Conservation (phyloP, 2,797 vertebrate genomes). For the Clamator glandarius region DNA sequence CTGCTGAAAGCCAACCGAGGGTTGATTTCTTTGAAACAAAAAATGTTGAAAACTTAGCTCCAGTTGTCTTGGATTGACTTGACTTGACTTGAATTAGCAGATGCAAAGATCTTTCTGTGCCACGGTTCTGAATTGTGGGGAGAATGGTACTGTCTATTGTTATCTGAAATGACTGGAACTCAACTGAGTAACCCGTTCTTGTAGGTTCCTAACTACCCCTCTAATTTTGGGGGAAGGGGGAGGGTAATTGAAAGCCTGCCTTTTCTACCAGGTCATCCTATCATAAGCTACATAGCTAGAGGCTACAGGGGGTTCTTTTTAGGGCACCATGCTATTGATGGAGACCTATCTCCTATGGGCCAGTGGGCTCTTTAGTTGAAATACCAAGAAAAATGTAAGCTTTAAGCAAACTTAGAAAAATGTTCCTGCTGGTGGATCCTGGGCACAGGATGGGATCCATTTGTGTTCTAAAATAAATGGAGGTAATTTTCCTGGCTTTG, state of each 20-base stretch:
- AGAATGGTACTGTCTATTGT: neutral
- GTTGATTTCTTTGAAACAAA: neutral
- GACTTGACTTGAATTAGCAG: neutral
- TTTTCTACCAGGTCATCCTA: neutral
- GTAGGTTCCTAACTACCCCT: neutral
- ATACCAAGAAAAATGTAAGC: neutral
- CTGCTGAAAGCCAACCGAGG: neutral
- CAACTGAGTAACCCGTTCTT: neutral
- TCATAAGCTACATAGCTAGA: neutral
- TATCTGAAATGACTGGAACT: neutral
- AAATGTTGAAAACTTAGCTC: neutral
- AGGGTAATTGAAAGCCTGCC: neutral
- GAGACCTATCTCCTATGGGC: neutral
- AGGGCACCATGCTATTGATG: neutral
- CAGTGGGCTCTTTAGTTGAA: neutral
- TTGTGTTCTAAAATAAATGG: neutral
- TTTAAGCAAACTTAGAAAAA: neutral
- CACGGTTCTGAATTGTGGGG: rapidly evolving
- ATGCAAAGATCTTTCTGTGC: neutral
- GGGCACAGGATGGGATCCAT: neutral
- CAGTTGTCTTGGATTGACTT: neutral
- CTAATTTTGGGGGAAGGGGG: neutral
- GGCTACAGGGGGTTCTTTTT: neutral
- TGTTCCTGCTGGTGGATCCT: neutral
- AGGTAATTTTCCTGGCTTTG: neutral